A percentile compares a stretch with the other conserved stretches of the same genome.
Evolutionary conservation across 2,888 invertebrate genomes (phyloP).

Genomic region (Perizoma affinitatum): DNA sequence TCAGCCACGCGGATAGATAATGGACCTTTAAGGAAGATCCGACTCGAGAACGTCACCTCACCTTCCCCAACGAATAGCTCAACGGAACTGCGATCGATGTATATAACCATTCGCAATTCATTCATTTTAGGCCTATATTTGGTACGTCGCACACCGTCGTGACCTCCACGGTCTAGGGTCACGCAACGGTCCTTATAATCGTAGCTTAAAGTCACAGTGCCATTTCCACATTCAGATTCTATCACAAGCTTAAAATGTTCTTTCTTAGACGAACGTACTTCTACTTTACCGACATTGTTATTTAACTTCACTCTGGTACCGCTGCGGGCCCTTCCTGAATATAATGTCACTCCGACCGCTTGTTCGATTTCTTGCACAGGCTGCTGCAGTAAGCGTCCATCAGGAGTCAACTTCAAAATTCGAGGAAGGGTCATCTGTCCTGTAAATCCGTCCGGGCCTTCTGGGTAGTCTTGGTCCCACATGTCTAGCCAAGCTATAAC

Average conservation of each 20-base stretch:
- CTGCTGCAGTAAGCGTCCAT: constrained; percentile 56
- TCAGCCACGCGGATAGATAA: constrained; percentile 46
- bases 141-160: constrained; percentile 60
- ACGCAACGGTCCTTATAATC: constrained; percentile 46
- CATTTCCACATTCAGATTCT: constrained; percentile 44
- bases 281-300: constrained; percentile 61
- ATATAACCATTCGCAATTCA: constrained; percentile 48
- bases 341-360: constrained; percentile 42
- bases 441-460: constrained; percentile 65
- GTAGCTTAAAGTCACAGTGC: constrained; percentile 54
- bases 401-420: constrained; percentile 49
- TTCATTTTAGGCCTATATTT: constrained; percentile 52
- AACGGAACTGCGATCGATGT: constrained; percentile 64
- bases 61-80: constrained; percentile 63
- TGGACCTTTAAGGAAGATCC: constrained; percentile 55
- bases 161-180: constrained; percentile 63
- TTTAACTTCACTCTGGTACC: constrained; percentile 38
- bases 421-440: constrained; percentile 71
- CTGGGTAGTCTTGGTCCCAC: constrained; percentile 72
- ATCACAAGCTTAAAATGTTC: constrained; percentile 52
- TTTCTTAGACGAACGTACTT: constrained; percentile 40
- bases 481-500: constrained; percentile 73
- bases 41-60: constrained; percentile 64
- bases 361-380: constrained; percentile 52
- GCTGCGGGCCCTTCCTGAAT: constrained; percentile 41